Evolutionary conservation across 2,888 invertebrate species (phyloP).

Genomic region (Escarpia spicata): DNA sequence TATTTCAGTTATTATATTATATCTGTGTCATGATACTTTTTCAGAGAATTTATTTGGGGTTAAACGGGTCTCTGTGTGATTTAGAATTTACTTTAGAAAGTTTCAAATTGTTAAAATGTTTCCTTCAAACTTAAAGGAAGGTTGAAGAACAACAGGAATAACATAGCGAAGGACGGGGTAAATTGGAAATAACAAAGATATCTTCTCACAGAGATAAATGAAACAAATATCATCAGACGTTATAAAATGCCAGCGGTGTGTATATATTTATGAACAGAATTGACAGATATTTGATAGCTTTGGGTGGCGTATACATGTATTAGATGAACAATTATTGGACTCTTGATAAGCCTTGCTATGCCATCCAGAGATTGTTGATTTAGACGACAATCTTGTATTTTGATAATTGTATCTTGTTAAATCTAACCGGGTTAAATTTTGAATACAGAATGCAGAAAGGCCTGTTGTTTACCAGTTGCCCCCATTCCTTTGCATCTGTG

Average conservation of each 20-base stretch:
- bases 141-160: too few species aligned
- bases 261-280: not conserved
- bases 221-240: not conserved
- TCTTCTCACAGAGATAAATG: not conserved
- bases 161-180: too few species aligned
- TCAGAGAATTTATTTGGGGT: too few species aligned
- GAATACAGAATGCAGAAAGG: not conserved
- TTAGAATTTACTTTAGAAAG: too few species aligned
- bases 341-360: not conserved
- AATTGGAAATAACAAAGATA: too few species aligned
- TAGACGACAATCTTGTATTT: not conserved
- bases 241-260: not conserved
- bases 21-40: too few species aligned
- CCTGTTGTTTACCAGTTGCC: not conserved
- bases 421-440: not conserved
- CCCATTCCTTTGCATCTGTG: not conserved
- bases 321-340: not conserved
- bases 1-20: too few species aligned
- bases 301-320: not conserved
- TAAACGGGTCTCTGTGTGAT: too few species aligned
- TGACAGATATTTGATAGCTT: not conserved
- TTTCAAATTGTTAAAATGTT: too few species aligned
- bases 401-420: not conserved
- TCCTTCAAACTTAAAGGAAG: too few species aligned
- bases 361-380: not conserved